Conservation (phyloP, 2,113 vertebrate species). For the Hoplias malabaricus region DNA sequence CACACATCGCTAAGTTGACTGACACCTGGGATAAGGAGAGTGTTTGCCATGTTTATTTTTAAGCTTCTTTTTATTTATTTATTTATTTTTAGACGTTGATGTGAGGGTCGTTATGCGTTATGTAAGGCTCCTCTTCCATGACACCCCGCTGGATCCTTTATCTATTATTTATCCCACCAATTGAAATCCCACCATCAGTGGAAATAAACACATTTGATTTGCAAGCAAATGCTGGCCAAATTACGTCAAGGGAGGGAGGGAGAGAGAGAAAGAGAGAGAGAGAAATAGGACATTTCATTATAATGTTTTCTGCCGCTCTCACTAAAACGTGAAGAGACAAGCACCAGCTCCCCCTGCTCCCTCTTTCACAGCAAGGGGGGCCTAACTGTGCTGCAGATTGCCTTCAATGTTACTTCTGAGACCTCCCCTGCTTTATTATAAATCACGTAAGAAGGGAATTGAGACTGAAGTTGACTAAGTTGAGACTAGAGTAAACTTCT, state of each 20-base stretch:
- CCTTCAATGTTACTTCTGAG: not conserved
- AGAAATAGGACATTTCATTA: too few species aligned
- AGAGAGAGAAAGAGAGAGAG: not conserved
- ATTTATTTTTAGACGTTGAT: not conserved
- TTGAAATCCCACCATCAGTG: constrained; percentile 44
- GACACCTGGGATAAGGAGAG: too few species aligned
- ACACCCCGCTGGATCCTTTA: constrained; percentile 11
- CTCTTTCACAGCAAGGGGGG: not conserved
- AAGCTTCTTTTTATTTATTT: too few species aligned
- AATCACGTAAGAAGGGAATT: not conserved
- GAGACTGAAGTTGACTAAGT: not conserved
- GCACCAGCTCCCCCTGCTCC: not conserved
- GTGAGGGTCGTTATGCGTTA: not conserved
- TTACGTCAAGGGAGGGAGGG: constrained; percentile 8
- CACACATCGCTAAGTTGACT: too few species aligned
- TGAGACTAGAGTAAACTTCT: too few species aligned
- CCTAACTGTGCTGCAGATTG: constrained; percentile 8
- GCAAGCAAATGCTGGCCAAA: constrained; percentile 20
- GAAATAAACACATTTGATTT: constrained; percentile 47
- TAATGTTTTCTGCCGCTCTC: too few species aligned
- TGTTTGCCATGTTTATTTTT: not conserved
- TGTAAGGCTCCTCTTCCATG: constrained; percentile 9
- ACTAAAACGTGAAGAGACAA: constrained; percentile 12
- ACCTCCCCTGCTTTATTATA: not conserved
- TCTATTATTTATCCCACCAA: constrained; percentile 48